Conservation (phyloP, 2,888 invertebrate species). For the Deilephila elpenor region DNA sequence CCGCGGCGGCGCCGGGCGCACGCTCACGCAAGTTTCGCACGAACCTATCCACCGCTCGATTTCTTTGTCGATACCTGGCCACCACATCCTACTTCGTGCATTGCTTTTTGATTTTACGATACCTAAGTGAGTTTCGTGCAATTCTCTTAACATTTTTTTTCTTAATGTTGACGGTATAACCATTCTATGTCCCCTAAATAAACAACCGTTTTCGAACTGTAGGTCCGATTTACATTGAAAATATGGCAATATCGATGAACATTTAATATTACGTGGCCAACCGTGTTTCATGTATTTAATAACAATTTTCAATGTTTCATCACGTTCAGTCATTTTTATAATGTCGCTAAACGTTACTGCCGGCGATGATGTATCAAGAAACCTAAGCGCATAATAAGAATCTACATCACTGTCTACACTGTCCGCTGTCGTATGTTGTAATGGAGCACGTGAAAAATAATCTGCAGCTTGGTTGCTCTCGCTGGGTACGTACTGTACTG, state of each 20-base stretch:
- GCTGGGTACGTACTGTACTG: constrained; percentile 17
- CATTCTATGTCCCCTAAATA: neutral
- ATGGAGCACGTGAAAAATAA: constrained; percentile 32
- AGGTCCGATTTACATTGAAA: neutral
- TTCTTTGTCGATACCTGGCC: neutral
- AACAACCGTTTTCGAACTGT: neutral
- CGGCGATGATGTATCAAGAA: neutral
- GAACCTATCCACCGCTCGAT: neutral
- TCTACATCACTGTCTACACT: neutral
- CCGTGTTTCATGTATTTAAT: neutral
- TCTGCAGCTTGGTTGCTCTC: constrained; percentile 26
- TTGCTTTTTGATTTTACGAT: neutral
- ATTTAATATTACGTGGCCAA: constrained; percentile 5
- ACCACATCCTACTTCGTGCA: neutral
- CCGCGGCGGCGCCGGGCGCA: neutral
- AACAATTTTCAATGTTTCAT: neutral
- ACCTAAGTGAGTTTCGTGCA: neutral
- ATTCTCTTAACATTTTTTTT: neutral
- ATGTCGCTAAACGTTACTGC: neutral
- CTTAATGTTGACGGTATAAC: neutral
- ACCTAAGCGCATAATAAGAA: neutral
- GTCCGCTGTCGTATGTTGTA: neutral
- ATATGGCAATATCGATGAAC: neutral
- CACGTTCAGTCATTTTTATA: neutral
- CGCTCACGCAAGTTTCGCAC: neutral